Conservation (phyloP, 2,888 invertebrate genomes). For the Drosophila maculinotata region DNA sequence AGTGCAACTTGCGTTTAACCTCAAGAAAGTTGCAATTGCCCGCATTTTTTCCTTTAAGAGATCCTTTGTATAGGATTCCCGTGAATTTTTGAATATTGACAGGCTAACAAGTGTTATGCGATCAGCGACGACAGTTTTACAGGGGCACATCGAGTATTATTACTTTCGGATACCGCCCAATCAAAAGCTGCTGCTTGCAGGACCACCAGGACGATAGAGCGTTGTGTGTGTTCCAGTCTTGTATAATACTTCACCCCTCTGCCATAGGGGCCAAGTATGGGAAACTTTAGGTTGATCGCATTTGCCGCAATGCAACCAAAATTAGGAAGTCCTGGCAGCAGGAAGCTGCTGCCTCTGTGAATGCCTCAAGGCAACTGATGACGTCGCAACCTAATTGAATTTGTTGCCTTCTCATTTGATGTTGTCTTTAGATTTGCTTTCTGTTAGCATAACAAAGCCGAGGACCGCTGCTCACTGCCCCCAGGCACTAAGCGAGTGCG, state of each 20-base stretch:
- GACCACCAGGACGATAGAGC: slow-evolving; percentile 68
- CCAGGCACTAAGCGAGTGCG: slow-evolving; percentile 50
- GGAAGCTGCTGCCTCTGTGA: slow-evolving; percentile 46
- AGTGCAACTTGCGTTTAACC: slow-evolving; percentile 81
- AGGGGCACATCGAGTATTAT: slow-evolving; percentile 50
- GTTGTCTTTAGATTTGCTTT: slow-evolving; percentile 53
- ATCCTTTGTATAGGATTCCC: slow-evolving; percentile 45
- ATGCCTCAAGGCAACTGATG: slow-evolving; percentile 53
- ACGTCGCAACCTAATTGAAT: slow-evolving; percentile 70
- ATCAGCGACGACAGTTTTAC: slow-evolving; percentile 65
- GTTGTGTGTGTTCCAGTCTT: slow-evolving; percentile 69
- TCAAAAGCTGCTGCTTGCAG: slow-evolving; percentile 69
- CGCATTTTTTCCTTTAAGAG: slow-evolving; percentile 56
- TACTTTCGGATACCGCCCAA: slow-evolving; percentile 68
- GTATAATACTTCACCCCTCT: not conserved
- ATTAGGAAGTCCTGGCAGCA: slow-evolving; percentile 24
- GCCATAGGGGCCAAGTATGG: slow-evolving; percentile 60
- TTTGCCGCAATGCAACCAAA: no score
- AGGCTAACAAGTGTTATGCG: slow-evolving; percentile 82
- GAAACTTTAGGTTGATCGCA: slow-evolving; percentile 54
- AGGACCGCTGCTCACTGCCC: slow-evolving; percentile 48
- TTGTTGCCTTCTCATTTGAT: slow-evolving; percentile 70
- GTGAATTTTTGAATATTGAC: slow-evolving; percentile 64
- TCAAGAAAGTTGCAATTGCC: slow-evolving; percentile 81
- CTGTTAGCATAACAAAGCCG: slow-evolving; percentile 64